These are phyloP conservation scores for Carduelis carduelis DNA, from an alignment of 2,797 vertebrate genomes.

Conservation along the genomic window DNA sequence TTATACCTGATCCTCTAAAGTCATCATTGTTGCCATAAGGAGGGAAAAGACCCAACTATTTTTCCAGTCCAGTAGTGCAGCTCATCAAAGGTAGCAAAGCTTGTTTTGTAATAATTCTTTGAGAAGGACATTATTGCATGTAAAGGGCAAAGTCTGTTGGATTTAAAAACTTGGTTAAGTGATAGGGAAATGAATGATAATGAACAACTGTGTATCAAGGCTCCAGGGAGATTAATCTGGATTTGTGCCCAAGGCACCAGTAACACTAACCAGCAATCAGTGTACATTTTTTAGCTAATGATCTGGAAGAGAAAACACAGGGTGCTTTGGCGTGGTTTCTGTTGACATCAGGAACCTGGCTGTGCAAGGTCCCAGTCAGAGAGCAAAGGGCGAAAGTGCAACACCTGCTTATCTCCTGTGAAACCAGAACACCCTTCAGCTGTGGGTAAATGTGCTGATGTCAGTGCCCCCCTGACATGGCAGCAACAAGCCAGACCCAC, in stretches of 20 bases:
- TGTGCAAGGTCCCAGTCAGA: neutral
- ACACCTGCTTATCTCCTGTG: slow-evolving; percentile 27
- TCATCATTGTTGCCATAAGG: neutral
- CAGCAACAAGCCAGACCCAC: neutral
- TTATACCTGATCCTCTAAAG: neutral
- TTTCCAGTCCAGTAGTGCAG: neutral
- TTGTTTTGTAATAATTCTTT: slow-evolving; percentile 4
- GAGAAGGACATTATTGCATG: neutral
- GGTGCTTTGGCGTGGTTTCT: neutral
- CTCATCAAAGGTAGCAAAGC: neutral
- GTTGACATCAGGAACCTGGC: neutral
- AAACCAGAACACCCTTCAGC: neutral
- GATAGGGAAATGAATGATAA: neutral
- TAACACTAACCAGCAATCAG: neutral
- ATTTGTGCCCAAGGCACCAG: neutral
- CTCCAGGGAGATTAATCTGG: neutral
- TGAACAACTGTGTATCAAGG: neutral
- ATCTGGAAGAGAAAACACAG: slow-evolving; percentile 32
- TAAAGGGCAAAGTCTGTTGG: slow-evolving; percentile 34
- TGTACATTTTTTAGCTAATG: neutral
- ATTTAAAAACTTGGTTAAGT: slow-evolving; percentile 3
- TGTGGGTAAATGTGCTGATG: neutral
- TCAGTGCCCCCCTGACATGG: neutral
- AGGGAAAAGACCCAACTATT: neutral
- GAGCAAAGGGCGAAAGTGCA: neutral